Base-by-base conservation (phyloP, 2,888 invertebrate species). In the Myopa testacea region DNA sequence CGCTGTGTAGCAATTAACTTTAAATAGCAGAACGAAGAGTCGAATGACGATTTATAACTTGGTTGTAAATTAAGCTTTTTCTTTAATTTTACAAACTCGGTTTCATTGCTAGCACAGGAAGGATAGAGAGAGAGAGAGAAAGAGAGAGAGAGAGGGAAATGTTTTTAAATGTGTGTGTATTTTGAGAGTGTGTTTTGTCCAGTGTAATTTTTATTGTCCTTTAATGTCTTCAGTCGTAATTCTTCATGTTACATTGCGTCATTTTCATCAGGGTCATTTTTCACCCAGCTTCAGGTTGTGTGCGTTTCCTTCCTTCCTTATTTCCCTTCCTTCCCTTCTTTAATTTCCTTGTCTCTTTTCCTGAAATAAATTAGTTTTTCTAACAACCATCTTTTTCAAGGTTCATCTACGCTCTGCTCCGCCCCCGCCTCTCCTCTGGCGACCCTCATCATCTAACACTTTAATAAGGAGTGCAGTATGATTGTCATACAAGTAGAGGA, bases 301-400 rank as follows among this genome's bases (percentile, higher is more conserved):
- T 63, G 52, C 6, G 14, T 52, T 38, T 52, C 4, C 65, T 34
- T 55, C 38, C 34, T 68, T 65, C 34, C n/a, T 45, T 60, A 65
- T 52, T 67, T 63, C 45, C 8, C 40, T 45, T 26, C 16, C 62
- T 63, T 62, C 26, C 34, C 40, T 16, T 12, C 50, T 78, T 78
- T 60, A 73, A 79, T 80, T 80, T 80, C 80, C 80, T 78, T 78
- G 65, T 75, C 75, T 45, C 77, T 75, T 78, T 79, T 80, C 80
- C 80, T 77, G 79, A 77, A 78, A 70, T 80, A 80, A 80, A 80
- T 80, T 80, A 79, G 78, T 78, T 80, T 79, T 80, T 70, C 70
- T 76, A 60, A 62, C 19, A 77, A 80, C 65, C 76, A 78, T 79
- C 75, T 6, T 52, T 52, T 70, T 70, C 45, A 45, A 45, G 45